These are phyloP conservation scores for Atherix ibis DNA, from an alignment of 2,888 invertebrate species.

Conservation along the genomic window DNA sequence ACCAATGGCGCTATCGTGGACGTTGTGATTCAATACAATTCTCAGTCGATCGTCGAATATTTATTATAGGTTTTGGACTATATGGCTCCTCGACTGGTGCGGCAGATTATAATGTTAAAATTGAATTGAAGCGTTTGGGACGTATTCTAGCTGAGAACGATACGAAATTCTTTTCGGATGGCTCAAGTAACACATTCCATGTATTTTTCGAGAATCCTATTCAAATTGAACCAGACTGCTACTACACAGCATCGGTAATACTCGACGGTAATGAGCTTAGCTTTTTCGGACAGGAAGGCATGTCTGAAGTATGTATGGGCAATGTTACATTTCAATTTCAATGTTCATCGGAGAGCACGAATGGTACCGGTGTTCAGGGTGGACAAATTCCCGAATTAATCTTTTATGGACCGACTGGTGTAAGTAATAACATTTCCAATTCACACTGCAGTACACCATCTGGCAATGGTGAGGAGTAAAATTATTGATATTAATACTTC, in stretches of 20 bases:
- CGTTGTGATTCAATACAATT: constrained; percentile 95
- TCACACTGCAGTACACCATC: constrained; percentile 26
- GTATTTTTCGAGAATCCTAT: constrained; percentile 64
- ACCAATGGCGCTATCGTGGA: constrained; percentile 94
- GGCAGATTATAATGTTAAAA: constrained; percentile 86
- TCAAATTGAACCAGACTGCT: constrained; percentile 84
- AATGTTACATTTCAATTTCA: constrained; percentile 94
- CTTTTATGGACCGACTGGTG: constrained; percentile 68
- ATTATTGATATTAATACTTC: no score
- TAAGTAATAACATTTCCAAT: constrained; percentile 21
- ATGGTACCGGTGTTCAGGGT: constrained; percentile 93
- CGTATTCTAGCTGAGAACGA: constrained; percentile 78
- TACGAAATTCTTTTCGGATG: constrained; percentile 90
- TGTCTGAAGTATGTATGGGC: constrained; percentile 85
- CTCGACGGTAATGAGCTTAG: constrained; percentile 86
- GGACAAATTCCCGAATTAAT: constrained; percentile 95
- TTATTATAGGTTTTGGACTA: constrained; percentile 87
- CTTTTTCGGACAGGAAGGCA: constrained; percentile 93
- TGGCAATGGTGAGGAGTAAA: constrained; percentile 16
- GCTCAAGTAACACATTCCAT: constrained; percentile 90
- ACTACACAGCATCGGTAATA: constrained; percentile 91
- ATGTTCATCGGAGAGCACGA: constrained; percentile 92
- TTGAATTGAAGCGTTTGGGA: constrained; percentile 81
- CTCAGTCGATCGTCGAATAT: constrained; percentile 87
- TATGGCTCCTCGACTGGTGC: constrained; percentile 94